Conservation (phyloP, 2,113 vertebrate genomes). For the Canis aureus region DNA sequence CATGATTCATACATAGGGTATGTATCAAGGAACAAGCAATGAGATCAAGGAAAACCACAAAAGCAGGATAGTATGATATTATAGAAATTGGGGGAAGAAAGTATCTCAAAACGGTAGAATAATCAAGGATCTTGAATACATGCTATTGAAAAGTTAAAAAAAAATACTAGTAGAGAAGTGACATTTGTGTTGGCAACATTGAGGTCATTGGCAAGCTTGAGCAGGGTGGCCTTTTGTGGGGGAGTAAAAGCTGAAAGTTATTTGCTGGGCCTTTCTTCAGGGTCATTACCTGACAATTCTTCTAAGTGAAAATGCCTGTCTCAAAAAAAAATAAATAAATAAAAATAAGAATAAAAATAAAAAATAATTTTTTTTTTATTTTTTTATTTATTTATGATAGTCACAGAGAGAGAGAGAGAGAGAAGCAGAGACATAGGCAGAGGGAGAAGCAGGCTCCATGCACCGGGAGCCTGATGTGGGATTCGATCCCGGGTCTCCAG, state of each 20-base stretch:
- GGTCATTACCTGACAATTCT: neutral
- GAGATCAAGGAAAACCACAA: fast-evolving
- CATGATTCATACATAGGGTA: neutral
- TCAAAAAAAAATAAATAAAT: neutral
- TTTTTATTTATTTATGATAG: no score
- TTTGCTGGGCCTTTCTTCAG: neutral
- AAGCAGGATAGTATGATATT: neutral
- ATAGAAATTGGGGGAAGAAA: neutral
- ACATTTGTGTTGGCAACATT: neutral
- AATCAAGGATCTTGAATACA: neutral
- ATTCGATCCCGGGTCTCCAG: no score
- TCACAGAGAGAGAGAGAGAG: no score
- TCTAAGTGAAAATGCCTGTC: neutral
- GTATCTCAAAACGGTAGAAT: neutral
- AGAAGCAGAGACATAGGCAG: no score
- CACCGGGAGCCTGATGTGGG: no score
- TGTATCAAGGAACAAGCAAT: neutral
- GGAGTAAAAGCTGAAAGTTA: neutral
- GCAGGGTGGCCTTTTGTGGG: neutral
- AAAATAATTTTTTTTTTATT: no score
- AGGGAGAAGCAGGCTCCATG: no score
- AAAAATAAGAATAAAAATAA: no score
- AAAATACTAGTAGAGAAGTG: neutral
- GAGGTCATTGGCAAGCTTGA: neutral
- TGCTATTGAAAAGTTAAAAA: neutral